phyloP scores from a whole-genome alignment of 2,888 invertebrate genomes.

The Dasysyrphus tricinctus region DNA sequence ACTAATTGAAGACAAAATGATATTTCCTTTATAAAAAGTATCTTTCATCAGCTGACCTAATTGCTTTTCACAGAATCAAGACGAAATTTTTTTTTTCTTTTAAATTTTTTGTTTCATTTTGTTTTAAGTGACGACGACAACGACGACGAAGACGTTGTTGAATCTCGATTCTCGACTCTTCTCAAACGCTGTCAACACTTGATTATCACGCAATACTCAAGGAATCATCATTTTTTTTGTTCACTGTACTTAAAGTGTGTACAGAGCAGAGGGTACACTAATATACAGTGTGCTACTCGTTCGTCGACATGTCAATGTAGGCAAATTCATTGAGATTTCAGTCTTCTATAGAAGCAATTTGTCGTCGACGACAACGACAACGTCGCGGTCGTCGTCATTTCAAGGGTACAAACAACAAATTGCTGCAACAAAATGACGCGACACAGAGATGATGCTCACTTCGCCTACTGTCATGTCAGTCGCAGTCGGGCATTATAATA shows the following conservation, averaged over 20 bases:
- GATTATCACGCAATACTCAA: slow-evolving; percentile 66
- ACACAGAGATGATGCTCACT: slow-evolving; percentile 65
- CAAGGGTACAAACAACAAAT: slow-evolving; percentile 69
- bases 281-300: neutral
- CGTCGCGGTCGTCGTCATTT: slow-evolving; percentile 18
- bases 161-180: slow-evolving; percentile 30
- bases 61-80: slow-evolving; percentile 67
- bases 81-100: slow-evolving; percentile 24
- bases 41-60: slow-evolving; percentile 71
- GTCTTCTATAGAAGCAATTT: slow-evolving; percentile 59
- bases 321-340: slow-evolving; percentile 61
- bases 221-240: slow-evolving; percentile 40
- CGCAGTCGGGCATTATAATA: slow-evolving; percentile 49
- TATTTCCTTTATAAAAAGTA: slow-evolving; percentile 56
- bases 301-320: slow-evolving; percentile 40
- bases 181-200: slow-evolving; percentile 58
- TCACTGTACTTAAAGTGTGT: slow-evolving; percentile 16
- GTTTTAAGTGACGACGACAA: slow-evolving; percentile 31
- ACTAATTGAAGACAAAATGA: slow-evolving; percentile 59
- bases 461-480: slow-evolving; percentile 60
- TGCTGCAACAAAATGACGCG: slow-evolving; percentile 72
- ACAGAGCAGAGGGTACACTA: neutral
- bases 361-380: slow-evolving; percentile 41
- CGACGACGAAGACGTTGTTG: neutral
- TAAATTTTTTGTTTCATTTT: neutral